Percentiles rank a stretch among this genome's conserved stretches.
Conservation (phyloP, 2,113 vertebrate species). For the Synodontis membranacea region DNA sequence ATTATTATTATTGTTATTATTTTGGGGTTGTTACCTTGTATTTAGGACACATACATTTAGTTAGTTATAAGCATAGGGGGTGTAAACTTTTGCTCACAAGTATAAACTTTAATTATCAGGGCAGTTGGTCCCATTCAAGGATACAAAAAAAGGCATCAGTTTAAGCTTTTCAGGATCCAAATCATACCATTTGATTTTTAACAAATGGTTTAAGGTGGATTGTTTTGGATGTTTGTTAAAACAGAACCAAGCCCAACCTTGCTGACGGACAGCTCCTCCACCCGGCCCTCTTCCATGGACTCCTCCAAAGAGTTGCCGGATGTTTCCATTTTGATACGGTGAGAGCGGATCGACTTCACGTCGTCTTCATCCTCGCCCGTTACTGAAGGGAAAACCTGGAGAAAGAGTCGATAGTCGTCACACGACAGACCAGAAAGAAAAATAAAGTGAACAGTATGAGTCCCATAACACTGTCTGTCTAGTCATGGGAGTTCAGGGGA, state of each 20-base stretch:
- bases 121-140: background rate
- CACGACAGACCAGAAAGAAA: background rate
- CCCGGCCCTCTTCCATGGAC: constrained; percentile 60
- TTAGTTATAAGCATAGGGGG: too few relatives aligned
- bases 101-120: background rate
- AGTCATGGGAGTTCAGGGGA: background rate
- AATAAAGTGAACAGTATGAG: background rate
- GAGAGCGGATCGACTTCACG: constrained; percentile 67
- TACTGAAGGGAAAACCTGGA: constrained; percentile 64
- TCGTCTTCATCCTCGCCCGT: constrained; percentile 65
- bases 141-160: too few relatives aligned
- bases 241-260: constrained; percentile 58
- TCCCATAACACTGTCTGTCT: background rate
- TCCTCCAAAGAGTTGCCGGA: constrained; percentile 68
- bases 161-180: background rate
- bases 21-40: background rate
- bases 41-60: background rate
- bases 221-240: background rate
- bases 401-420: background rate
- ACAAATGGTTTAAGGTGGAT: background rate
- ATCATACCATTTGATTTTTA: background rate
- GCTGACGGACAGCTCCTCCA: constrained; percentile 66
- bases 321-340: constrained; percentile 68
- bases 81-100: background rate
- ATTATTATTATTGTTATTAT: too few relatives aligned